These are phyloP conservation scores for Synanceia verrucosa DNA, from an alignment of 2,797 vertebrate genomes.

Conservation along the genomic window DNA sequence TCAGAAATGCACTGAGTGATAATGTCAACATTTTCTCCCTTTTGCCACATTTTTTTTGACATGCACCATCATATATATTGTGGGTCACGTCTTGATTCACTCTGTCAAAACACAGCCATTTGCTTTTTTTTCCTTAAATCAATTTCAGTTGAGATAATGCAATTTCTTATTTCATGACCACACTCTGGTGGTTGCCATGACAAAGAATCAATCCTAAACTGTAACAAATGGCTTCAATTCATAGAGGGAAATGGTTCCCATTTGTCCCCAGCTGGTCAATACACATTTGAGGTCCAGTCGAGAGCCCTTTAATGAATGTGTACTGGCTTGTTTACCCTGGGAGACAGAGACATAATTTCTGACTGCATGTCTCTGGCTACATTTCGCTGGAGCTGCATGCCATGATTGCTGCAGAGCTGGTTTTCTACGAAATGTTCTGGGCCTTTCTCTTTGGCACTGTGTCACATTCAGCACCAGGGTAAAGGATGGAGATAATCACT, in stretches of 20 bases:
- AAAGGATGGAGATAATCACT: slow-evolving; percentile 56
- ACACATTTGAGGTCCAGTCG: slow-evolving; percentile 70
- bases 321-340: slow-evolving; percentile 75
- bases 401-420: slow-evolving; percentile 59
- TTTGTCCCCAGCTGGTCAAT: slow-evolving; percentile 82
- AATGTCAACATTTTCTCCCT: slow-evolving; percentile 22
- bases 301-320: slow-evolving; percentile 77
- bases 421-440: slow-evolving; percentile 62
- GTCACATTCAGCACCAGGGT: slow-evolving; percentile 39
- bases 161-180: slow-evolving; percentile 67
- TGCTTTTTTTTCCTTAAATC: slow-evolving; percentile 59
- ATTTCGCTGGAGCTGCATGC: slow-evolving; percentile 55
- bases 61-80: slow-evolving; percentile 7
- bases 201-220: slow-evolving; percentile 79
- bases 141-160: slow-evolving; percentile 70
- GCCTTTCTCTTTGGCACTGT: slow-evolving; percentile 57
- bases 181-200: slow-evolving; percentile 71
- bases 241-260: slow-evolving; percentile 74
- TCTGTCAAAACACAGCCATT: slow-evolving; percentile 52
- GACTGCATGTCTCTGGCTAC: slow-evolving; percentile 56
- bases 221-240: slow-evolving; percentile 79
- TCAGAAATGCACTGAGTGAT: slow-evolving; percentile 20
- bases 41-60: too few relatives aligned
- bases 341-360: slow-evolving; percentile 72
- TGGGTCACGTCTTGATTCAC: slow-evolving; percentile 45